Conservation (phyloP, 37 sponge, comb jelly and placozoan species). For the Ephydatia muelleri region DNA sequence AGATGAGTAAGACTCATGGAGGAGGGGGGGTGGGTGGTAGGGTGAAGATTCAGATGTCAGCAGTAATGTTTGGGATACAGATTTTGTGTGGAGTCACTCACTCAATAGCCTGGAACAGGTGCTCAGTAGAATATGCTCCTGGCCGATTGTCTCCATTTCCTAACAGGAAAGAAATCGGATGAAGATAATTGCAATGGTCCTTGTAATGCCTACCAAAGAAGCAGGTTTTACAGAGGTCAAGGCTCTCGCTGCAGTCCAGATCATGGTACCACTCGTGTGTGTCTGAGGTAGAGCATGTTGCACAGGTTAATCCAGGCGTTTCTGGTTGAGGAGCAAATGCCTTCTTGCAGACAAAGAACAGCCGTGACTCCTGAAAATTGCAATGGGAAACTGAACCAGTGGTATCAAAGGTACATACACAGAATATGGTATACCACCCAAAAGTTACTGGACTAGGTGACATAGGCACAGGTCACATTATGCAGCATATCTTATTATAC, state of each 20-base stretch:
- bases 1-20: not conserved
- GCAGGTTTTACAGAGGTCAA: slow-evolving; percentile 64
- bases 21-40: not conserved
- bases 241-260: slow-evolving; percentile 33
- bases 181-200: not conserved
- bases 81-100: not conserved
- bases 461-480: too few relatives aligned
- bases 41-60: not conserved
- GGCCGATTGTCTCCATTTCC: slow-evolving; percentile 44
- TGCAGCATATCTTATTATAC: too few relatives aligned
- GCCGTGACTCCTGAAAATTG: not conserved
- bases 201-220: slow-evolving; percentile 50
- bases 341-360: not conserved
- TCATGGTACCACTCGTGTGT: slow-evolving; percentile 52
- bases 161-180: not conserved
- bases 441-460: too few relatives aligned
- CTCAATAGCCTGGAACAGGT: slow-evolving; percentile 51
- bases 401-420: too few relatives aligned
- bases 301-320: not conserved
- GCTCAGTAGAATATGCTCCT: slow-evolving; percentile 4
- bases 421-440: too few relatives aligned
- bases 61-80: not conserved
- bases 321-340: not conserved
- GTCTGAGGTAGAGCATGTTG: not conserved
- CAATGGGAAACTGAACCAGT: not conserved